phyloP scores from a whole-genome alignment of 2,113 vertebrate species.

The Thamnophis sirtalis region DNA sequence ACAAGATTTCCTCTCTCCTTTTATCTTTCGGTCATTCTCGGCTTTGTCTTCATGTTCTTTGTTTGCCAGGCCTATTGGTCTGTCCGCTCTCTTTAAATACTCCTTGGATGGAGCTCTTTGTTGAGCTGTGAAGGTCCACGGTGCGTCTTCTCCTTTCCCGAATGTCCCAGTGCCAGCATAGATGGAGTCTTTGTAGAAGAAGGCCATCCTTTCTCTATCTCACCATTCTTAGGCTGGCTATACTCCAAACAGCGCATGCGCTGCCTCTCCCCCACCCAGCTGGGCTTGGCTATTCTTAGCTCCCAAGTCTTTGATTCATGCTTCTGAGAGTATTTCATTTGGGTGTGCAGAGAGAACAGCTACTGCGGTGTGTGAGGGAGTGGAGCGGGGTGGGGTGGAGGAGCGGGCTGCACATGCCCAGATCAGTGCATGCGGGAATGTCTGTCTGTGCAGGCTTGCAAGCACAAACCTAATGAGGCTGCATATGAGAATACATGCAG shows the following conservation, averaged over 20 bases:
- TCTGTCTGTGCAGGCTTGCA: background rate
- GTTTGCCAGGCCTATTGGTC: background rate
- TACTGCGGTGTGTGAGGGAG: conserved; percentile 8
- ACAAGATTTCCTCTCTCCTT: background rate
- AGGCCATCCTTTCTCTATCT: background rate
- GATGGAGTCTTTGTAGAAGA: background rate
- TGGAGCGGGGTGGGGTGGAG: background rate
- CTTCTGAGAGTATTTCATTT: conserved; percentile 50
- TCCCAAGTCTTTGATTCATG: conserved; percentile 56
- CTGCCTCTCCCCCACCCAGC: conserved; percentile 17
- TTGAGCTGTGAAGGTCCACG: background rate
- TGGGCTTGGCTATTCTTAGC: conserved; percentile 36
- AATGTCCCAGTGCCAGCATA: background rate
- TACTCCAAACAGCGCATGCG: conserved; percentile 8
- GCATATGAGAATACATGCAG: background rate
- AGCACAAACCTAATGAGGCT: background rate
- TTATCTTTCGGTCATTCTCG: no score
- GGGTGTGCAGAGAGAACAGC: conserved; percentile 18
- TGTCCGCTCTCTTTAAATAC: background rate
- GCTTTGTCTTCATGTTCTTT: background rate
- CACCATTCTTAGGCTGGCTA: background rate
- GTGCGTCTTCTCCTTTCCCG: background rate
- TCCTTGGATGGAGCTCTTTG: background rate
- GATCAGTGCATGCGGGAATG: background rate
- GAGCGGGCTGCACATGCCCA: background rate